Evolutionary conservation across 2,797 vertebrate genomes (phyloP), one percentile per base, ranked within the genome.

Genomic region (Ctenosaura bakeri): DNA sequence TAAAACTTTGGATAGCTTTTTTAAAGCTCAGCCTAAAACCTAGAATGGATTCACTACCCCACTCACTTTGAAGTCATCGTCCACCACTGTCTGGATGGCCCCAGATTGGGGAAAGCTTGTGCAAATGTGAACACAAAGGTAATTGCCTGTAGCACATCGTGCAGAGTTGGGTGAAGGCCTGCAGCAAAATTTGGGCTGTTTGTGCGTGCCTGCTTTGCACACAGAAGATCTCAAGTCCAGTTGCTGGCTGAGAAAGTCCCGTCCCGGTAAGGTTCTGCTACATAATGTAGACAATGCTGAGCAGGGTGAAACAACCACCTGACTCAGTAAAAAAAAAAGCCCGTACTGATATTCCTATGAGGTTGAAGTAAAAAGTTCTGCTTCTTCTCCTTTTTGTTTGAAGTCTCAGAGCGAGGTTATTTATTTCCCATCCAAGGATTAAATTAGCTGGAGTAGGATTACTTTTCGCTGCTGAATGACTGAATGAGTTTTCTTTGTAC

Each of bases 381-480:
- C 10, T n/a, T 32, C 59, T 90, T 66, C 56, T 2, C 78, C 81
- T 85, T 46, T 83, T 77, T 85, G 91, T 18, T 35, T 80, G 62
- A 78, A 71, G 87, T 50, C 54, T 89, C 18, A 12, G 32, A 10
- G 76, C 89, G 54, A 92, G 92, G 26, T n/a, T n/a, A 26, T 91
- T 95, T 90, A 90, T 92, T 93, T 95, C 90, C 86, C 12, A 90
- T 88, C 29, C 71, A n/a, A 92, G 96, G 94, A 77, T 9, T 42
- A 93, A 93, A 91, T 93, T 90, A 86, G 91, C 94, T 56, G 91
- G 89, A 86, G 89, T 88, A 93, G 93, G 92, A 92, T 93, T 90
- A 92, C 92, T 95, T 95, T 95, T 95, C 91, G 94, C 94, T 94
- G 95, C 80, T 88, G 95, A 83, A 42, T 83, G 80, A 35, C n/a